Conservation (phyloP, 1,140 invertebrate species). For the Drosophila athabasca region DNA sequence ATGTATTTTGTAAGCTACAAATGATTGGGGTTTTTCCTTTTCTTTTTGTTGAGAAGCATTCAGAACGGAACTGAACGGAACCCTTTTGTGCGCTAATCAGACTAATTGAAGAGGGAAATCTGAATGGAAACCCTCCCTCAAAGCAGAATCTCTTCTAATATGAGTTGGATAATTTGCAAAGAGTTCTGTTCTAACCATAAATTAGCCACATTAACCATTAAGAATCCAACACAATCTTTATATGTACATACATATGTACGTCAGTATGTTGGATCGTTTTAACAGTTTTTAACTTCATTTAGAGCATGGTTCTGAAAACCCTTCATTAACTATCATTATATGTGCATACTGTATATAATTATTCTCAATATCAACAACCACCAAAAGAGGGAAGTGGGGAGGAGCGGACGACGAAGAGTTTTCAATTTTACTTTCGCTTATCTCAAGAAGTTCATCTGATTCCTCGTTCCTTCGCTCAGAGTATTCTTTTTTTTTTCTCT, state of each 20-base stretch:
- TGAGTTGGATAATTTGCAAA: too few species aligned
- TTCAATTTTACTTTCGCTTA: constrained; percentile 70
- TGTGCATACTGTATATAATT: too few species aligned
- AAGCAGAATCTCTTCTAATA: too few species aligned
- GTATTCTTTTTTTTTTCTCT: constrained; percentile 7
- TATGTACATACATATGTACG: too few species aligned
- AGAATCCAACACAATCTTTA: not conserved
- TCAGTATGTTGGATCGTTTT: too few species aligned
- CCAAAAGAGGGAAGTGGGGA: not conserved
- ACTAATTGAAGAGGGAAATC: constrained; percentile 43
- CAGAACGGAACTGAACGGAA: not conserved
- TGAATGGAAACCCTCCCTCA: not conserved
- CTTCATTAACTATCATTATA: constrained; percentile 48
- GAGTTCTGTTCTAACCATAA: constrained; percentile 3
- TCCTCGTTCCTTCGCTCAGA: constrained; percentile 1
- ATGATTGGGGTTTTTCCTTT: constrained; percentile 27
- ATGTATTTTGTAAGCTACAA: constrained; percentile 56
- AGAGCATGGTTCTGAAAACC: not conserved
- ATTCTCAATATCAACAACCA: constrained; percentile 7
- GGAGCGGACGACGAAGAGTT: constrained; percentile 28
- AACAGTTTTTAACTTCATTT: not conserved
- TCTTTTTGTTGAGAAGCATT: constrained; percentile 11
- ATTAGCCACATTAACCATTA: constrained; percentile 24
- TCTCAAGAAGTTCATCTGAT: constrained; percentile 48
- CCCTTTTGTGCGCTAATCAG: constrained; percentile 30